Evolutionary conservation across 2,113 vertebrate species (phyloP), one percentile per base, ranked within the genome.

Genomic region (Periophthalmodon schlosseri): DNA sequence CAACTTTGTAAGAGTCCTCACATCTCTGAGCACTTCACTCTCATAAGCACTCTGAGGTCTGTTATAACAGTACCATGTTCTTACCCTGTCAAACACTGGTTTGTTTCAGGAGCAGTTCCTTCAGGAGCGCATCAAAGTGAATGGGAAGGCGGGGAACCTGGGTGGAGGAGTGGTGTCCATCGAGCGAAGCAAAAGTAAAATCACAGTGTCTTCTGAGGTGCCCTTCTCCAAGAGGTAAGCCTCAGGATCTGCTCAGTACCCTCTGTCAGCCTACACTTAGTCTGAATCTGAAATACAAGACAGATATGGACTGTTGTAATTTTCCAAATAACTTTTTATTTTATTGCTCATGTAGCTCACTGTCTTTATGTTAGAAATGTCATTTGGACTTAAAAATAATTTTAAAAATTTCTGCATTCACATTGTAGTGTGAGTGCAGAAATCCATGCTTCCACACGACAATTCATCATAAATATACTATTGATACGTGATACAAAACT

Each of bases 41-140:
- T 44, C 39, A 10, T 3, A 28, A 28, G 3, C 28, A 28, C 49
- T 16, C 49, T 15, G 23, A 28, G 57, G 57, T 28, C 24, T 28
- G 23, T 11, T 56, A 2, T 6, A 21, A 56, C 7, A n/a, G 16
- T 16, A 5, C 49, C 49, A 7, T 23, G n/a, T 57, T 23, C 11
- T 23, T 20, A n/a, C 11, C 23, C 9, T 57, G n/a, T 57, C 9
- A 57, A 21, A 60, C 28, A 1, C 4, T 70, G 15, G 44, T 12
- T 18, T 0, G 28, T 14, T 39, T 8, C 80, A 99, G 98, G 98
- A 99, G 86, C 96, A 98, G 93, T 99, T 97, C 89, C 94, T 99
- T 78, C 96, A 99, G 86, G 97, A 99, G 57, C 94, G 98, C 36
- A 99, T 99, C 92, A 99, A 99, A 82, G 97, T 99, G 78, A 99